Conservation (phyloP, 2,113 vertebrate species). For the Archilochus colubris region DNA sequence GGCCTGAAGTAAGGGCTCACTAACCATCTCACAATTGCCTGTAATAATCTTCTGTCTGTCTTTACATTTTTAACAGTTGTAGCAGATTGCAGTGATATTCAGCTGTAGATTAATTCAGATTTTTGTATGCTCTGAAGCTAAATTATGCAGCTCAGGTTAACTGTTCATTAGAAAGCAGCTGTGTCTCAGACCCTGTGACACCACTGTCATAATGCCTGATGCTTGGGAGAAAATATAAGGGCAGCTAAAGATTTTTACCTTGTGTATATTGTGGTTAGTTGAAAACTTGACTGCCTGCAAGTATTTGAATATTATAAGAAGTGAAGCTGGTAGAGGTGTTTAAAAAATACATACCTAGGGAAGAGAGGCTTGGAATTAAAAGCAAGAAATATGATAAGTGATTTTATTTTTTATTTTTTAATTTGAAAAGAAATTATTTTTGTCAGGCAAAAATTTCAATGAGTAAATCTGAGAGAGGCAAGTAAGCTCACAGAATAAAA, state of each 20-base stretch:
- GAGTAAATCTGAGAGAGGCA: not conserved
- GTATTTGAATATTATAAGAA: not conserved
- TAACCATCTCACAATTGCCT: not conserved
- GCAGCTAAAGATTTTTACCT: not conserved
- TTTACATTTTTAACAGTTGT: not conserved
- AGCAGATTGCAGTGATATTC: not conserved
- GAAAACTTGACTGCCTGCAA: not conserved
- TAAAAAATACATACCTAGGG: not conserved
- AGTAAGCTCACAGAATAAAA: not conserved
- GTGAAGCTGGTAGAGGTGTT: not conserved
- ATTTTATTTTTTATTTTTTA: not conserved
- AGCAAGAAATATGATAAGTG: not conserved
- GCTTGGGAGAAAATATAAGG: not conserved
- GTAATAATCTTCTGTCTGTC: not conserved
- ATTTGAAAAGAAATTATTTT: not conserved
- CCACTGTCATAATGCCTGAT: not conserved
- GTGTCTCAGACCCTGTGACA: not conserved
- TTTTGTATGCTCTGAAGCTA: not conserved
- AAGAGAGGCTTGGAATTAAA: not conserved
- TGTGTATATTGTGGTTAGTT: not conserved
- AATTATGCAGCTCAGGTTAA: not conserved
- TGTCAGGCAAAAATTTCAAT: not conserved
- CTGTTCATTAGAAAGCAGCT: not conserved
- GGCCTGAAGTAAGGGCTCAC: not conserved
- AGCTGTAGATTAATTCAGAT: not conserved